phyloP scores from a whole-genome alignment of 2,888 invertebrate species.

The Theristus sp. region DNA sequence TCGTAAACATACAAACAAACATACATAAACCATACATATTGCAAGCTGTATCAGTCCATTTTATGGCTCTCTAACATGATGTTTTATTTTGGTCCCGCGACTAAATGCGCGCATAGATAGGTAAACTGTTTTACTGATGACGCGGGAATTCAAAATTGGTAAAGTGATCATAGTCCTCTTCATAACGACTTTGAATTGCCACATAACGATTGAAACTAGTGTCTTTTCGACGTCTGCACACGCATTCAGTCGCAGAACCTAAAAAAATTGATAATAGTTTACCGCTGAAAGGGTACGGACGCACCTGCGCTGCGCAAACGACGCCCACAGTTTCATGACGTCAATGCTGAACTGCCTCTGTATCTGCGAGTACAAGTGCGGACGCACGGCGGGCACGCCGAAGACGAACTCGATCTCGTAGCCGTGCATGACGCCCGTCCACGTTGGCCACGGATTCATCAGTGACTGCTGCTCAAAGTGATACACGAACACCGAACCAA shows the following conservation, averaged over 20 bases:
- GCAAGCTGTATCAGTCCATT: too few relatives aligned
- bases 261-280: background rate
- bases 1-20: background rate
- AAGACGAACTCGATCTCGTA: slow-evolving; percentile 95
- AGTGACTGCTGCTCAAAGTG: slow-evolving; percentile 25
- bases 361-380: background rate
- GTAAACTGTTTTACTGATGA: too few relatives aligned
- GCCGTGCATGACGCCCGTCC: slow-evolving; percentile 97
- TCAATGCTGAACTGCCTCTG: background rate
- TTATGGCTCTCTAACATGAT: too few relatives aligned
- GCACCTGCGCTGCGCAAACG: background rate
- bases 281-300: background rate
- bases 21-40: background rate
- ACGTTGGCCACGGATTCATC: slow-evolving; percentile 34
- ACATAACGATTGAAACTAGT: too few relatives aligned
- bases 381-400: slow-evolving; percentile 53
- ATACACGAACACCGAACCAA: slow-evolving; percentile 22
- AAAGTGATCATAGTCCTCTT: background rate
- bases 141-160: background rate
- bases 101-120: too few relatives aligned
- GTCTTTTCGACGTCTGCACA: too few relatives aligned
- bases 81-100: too few relatives aligned
- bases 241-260: too few relatives aligned
- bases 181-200: too few relatives aligned
- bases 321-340: background rate